A percentile compares a stretch with the other conserved stretches of the same genome.
Evolutionary conservation across 1,140 invertebrate species (phyloP).

Genomic region (Oryzaephilus surinamensis): DNA sequence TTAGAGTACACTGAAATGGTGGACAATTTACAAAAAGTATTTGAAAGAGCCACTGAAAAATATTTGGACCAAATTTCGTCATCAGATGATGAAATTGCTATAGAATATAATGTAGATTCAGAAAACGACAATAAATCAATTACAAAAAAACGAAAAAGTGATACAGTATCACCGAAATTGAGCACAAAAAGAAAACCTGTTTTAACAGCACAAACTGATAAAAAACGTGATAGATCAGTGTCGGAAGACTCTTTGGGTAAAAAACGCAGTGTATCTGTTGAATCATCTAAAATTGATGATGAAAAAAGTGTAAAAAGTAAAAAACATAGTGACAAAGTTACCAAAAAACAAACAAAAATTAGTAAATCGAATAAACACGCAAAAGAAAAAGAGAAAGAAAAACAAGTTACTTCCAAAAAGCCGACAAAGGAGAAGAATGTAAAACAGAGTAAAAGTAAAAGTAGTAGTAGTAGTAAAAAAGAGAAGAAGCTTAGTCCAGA

Average conservation of each 20-base stretch:
- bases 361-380: no score
- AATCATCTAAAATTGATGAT: slow-evolving; percentile 19
- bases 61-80: slow-evolving; percentile 71
- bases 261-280: slow-evolving; percentile 17
- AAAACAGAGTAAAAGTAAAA: slow-evolving; percentile 18
- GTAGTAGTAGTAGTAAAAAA: slow-evolving; percentile 19
- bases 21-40: slow-evolving; percentile 65
- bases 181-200: slow-evolving; percentile 23
- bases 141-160: slow-evolving; percentile 12
- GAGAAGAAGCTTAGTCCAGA: slow-evolving; percentile 18
- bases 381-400: no score
- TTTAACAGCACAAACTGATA: slow-evolving; percentile 22
- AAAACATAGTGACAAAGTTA: slow-evolving; percentile 7
- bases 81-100: slow-evolving; percentile 61
- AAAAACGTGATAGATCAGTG: slow-evolving; percentile 18
- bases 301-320: slow-evolving; percentile 28
- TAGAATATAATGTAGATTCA: slow-evolving; percentile 42
- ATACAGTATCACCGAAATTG: slow-evolving; percentile 5
- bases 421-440: slow-evolving; percentile 20
- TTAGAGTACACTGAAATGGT: slow-evolving; percentile 85
- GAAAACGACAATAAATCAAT: slow-evolving; percentile 11
- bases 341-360: slow-evolving; percentile 12
- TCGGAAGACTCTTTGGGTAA: slow-evolving; percentile 21
- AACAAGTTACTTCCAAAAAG: slow-evolving; percentile 28
- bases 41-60: slow-evolving; percentile 64